A percentile compares a stretch with the other conserved stretches of the same genome.
Conservation (phyloP, 2,888 invertebrate genomes). For the Melangyna quadrimaculata region DNA sequence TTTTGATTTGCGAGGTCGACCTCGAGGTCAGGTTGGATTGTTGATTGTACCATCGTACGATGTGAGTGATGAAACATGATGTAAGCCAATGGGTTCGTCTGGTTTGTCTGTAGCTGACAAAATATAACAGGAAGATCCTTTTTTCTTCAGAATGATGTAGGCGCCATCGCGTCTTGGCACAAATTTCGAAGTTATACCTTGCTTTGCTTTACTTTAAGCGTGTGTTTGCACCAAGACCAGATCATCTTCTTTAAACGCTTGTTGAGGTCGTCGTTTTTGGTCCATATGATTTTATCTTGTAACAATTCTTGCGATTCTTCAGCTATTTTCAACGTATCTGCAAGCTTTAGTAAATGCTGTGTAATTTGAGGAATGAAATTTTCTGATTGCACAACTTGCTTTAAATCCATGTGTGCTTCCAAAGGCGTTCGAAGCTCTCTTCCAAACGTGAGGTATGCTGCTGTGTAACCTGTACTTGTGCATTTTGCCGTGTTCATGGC, state of each 20-base stretch:
- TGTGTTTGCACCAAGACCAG: neutral
- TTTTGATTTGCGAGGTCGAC: neutral
- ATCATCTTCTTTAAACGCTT: neutral
- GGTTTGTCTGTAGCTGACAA: constrained; percentile 2
- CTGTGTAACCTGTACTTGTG: neutral
- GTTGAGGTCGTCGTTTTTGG: constrained; percentile 8
- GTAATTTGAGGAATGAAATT: constrained; percentile 18
- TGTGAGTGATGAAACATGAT: constrained; percentile 7
- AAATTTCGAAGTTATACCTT: neutral
- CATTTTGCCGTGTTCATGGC: constrained; percentile 6
- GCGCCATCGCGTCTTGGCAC: neutral
- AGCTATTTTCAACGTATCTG: constrained; percentile 32
- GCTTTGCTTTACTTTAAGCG: neutral
- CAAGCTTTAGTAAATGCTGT: constrained; percentile 20
- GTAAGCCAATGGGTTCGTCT: neutral
- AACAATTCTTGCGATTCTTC: constrained; percentile 27
- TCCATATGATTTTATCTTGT: constrained; percentile 35
- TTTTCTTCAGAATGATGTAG: neutral
- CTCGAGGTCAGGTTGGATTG: constrained; percentile 4
- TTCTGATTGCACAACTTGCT: neutral
- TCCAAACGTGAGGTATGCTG: too few species aligned
- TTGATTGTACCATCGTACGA: neutral
- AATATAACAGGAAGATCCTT: constrained; percentile 1
- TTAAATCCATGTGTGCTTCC: neutral
- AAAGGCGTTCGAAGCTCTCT: neutral